Base-by-base conservation (phyloP, 2,888 invertebrate species). In the Arrhopalites spinosus region DNA sequence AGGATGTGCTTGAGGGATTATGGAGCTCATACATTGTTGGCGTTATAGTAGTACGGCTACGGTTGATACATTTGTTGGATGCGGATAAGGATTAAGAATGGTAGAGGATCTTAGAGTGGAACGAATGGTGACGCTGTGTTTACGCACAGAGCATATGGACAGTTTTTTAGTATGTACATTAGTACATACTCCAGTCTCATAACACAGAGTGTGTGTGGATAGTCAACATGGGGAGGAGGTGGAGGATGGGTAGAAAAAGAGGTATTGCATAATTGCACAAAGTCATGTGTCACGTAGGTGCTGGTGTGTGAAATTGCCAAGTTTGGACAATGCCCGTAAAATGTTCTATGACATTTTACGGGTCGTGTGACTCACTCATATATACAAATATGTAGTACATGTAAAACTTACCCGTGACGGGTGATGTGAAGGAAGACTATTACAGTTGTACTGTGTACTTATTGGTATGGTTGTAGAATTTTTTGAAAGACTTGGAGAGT, bases 291-390 rank as follows among this genome's bases (percentile, higher is more conserved):
- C 75, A 70, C 69, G 45, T 56, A 53, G 30, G 66, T 75, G 75
- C 68, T 77, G 75, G 75, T 61, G 68, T 77, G 75, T 77, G 77
- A 77, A 77, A 77, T 77, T 77, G 75, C 77, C 47, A 73, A 36
- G 68, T 75, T 77, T 77, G 77, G 75, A 77, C 77, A 77, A 77
- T 77, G 77, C 70, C 77, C 77, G 75, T 71, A 75, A 77, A 77
- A 75, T 77, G 75, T 69, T 67, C 68, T 77, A 77, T 77, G 77
- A 77, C 77, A 77, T 75, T 77, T 75, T 75, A 75, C 75, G 75
- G 77, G 64, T 77, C 77, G 74, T 77, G 70, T 73, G 70, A 70
- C 61, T 77, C 70, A 61, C 45, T 71, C 36, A 7, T 36, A n/a
- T n/a, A n/a, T n/a, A n/a, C n/a, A n/a, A n/a, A n/a, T n/a, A n/a